Base-by-base conservation (phyloP, 2,113 vertebrate genomes). In the Aythya baeri region DNA sequence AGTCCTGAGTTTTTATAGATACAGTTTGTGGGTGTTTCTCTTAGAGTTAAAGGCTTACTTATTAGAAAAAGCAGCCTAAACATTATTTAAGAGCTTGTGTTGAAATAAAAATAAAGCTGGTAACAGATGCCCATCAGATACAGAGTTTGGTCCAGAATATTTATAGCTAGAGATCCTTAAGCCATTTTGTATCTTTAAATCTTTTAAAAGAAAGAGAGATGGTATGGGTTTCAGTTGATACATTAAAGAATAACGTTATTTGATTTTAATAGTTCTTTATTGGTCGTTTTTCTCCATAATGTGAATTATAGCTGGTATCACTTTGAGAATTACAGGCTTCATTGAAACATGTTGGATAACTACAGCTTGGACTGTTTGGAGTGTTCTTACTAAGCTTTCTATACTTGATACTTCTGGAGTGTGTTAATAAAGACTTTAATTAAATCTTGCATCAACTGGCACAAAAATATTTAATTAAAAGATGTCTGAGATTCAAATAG, bases 341-440 rank as follows among this genome's bases (percentile, higher is more conserved):
- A 34, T 7, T 72, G 54, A 88, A 82, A 34, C 12, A 4, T 2
- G 5, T 44, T 84, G 20, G 71, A 5, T 86, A 87, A 68, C 34
- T 83, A 25, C 31, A 74, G 44, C 78, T 86, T 44, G 38, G 34
- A 13, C 23, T 63, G 20, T 32, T 83, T 1, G 1, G 7, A 3
- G 0, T 90, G 43, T 38, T 90, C 1, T 0, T 88, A 8, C 61
- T 88, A 25, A 72, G 62, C 84, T 90, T 63, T 80, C 36, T 88
- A 27, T 78, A 34, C 63, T 65, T 78, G 80, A n/a, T 65, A 18
- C 49, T 96, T 57, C 72, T 92, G 49, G 44, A 59, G 61, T 7
- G 65, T 92, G 49, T 96, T 92, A 94, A 86, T 92, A 72, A 83
- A 91, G 77, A 54, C 55, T 88, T 96, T 92, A 95, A 90, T 96